Base-by-base conservation (phyloP, 1,140 invertebrate genomes). In the Saccostrea glomerata region DNA sequence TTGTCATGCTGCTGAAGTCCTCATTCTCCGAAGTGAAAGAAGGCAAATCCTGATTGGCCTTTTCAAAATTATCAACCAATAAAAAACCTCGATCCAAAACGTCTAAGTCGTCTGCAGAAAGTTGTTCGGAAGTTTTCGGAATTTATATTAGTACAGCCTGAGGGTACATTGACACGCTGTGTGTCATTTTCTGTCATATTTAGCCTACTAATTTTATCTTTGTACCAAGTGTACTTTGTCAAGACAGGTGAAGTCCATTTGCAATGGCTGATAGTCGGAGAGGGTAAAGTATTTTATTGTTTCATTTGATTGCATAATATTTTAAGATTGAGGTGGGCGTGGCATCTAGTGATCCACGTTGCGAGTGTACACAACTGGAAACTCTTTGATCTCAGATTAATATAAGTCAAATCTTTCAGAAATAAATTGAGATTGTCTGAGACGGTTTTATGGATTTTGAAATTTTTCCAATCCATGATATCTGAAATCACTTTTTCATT, bases 1-100 rank as follows among this genome's bases (percentile, higher is more conserved):
- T 90, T 89, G 92, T 92, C 92, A 93, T 93, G 66, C 56, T 90
- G 11, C 23, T 83, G 55, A 23, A 23, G 17, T 82, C 23, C n/a
- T 77, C 36, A 3, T 40, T 54, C n/a, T 6, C 54, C 11, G 23
- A 84, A n/a, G 47, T 84, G 82, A 84, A 84, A 84, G 40, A 84
- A 84, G 40, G n/a, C 47, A n/a, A 54, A 54, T 84, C 30, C 30
- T 84, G 17, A 87, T 87, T 87, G 82, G 86, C 36, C 13, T 12
- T 36, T 40, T 36, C 17, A 9, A 11, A n/a, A 40, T 11, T 13
- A 4, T 83, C 40, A 47, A 55, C 86, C 86, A 87, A 87, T 87
- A 77, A 83, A 83, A 60, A 20, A 1, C 13, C 7, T 36, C 56
- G 55, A 83, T n/a, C 6, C 77, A 13, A 77, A 40, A 83, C 36